These are phyloP conservation scores for Tribolium castaneum DNA, from an alignment of 1,140 invertebrate genomes.

Conservation along the genomic window DNA sequence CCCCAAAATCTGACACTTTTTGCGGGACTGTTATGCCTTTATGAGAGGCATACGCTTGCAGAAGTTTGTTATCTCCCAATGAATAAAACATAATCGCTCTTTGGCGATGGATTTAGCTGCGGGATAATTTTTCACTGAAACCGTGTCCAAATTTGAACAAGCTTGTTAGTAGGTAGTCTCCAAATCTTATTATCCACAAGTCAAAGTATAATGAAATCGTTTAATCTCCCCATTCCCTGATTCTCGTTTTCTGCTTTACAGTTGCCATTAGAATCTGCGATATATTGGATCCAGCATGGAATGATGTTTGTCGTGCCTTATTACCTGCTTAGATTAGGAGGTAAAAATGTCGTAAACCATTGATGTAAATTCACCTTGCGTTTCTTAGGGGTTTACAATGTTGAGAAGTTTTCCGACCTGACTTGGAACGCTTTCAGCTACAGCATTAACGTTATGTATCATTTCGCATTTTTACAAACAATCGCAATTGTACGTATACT, in stretches of 20 bases:
- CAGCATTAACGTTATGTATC: slow-evolving; percentile 86
- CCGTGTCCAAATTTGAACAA: no score
- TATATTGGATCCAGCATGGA: slow-evolving; percentile 94
- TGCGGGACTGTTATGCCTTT: no score
- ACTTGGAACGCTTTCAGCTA: slow-evolving; percentile 87
- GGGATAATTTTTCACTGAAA: no score
- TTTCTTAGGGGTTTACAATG: slow-evolving; percentile 83
- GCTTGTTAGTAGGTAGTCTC: no score
- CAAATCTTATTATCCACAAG: background rate
- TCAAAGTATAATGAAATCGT: background rate
- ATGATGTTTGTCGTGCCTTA: slow-evolving; percentile 93
- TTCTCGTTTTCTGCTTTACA: slow-evolving; percentile 64
- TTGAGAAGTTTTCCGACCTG: slow-evolving; percentile 83
- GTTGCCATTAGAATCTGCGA: slow-evolving; percentile 89
- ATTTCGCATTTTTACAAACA: slow-evolving; percentile 85
- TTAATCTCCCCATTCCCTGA: background rate
- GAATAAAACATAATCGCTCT: no score
- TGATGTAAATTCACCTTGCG: slow-evolving; percentile 13
- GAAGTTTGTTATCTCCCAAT: no score
- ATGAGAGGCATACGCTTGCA: no score
- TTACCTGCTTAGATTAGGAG: slow-evolving; percentile 87
- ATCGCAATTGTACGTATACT: slow-evolving; percentile 82
- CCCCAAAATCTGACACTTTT: no score
- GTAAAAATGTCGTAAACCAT: slow-evolving; percentile 67
- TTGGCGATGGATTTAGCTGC: no score